Conservation (phyloP, 2,888 invertebrate genomes). For the Tinea pellionella region DNA sequence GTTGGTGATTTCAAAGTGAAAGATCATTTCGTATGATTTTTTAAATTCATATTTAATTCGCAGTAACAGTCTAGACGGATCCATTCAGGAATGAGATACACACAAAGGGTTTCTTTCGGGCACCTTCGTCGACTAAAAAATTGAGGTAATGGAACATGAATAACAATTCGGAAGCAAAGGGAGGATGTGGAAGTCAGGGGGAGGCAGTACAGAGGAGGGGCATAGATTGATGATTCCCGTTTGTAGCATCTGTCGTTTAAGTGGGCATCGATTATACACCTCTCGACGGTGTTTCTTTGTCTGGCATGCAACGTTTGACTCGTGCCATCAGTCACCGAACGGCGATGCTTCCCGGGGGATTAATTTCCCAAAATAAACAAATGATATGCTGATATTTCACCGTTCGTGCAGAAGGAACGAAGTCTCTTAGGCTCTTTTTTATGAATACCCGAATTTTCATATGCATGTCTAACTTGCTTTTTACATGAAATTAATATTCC, state of each 20-base stretch:
- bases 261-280: constrained; percentile 63
- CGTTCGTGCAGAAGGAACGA: constrained; percentile 14
- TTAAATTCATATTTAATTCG: constrained; percentile 55
- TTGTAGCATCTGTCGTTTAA: constrained; percentile 68
- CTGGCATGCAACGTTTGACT: constrained; percentile 53
- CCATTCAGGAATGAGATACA: constrained; percentile 57
- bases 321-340: constrained; percentile 42
- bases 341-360: constrained; percentile 31
- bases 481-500: too few relatives aligned
- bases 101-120: constrained; percentile 63
- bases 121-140: constrained; percentile 59
- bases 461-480: background rate
- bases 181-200: constrained; percentile 26
- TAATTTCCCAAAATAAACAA: constrained; percentile 55
- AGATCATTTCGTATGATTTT: constrained; percentile 17
- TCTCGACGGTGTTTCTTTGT: constrained; percentile 61
- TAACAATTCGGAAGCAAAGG: constrained; percentile 57
- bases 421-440: background rate
- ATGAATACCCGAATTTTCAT: background rate
- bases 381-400: constrained; percentile 49
- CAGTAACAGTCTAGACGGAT: constrained; percentile 23
- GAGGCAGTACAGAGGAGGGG: constrained; percentile 21
- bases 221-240: constrained; percentile 64
- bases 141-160: constrained; percentile 68
- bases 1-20: background rate